A percentile compares a stretch with the other conserved stretches of the same genome.
Evolutionary conservation across 2,113 vertebrate genomes (phyloP).

Genomic region (Tupaia chinensis): DNA sequence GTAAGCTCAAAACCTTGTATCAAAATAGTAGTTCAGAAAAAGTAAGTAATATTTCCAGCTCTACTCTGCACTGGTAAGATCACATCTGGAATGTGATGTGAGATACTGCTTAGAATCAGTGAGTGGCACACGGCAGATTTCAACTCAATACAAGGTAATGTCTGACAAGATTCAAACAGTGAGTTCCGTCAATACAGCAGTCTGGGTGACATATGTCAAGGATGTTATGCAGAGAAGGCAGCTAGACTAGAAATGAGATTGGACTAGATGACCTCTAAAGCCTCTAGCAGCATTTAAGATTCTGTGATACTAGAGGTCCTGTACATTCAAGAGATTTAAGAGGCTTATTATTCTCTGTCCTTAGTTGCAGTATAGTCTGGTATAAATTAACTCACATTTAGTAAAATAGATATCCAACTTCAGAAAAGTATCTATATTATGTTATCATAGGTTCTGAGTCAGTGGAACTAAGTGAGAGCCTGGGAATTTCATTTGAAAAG

Average conservation of each 20-base stretch:
- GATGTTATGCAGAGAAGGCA: not conserved
- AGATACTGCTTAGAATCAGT: slow-evolving; percentile 28
- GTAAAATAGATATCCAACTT: slow-evolving; percentile 19
- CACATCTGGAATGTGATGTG: not conserved
- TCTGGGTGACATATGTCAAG: not conserved
- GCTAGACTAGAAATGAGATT: not conserved
- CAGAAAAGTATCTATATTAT: slow-evolving; percentile 6
- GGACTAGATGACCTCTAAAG: not conserved
- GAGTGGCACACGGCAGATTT: not conserved
- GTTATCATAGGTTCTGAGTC: slow-evolving; percentile 28
- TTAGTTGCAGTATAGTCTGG: not conserved
- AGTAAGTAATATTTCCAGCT: not conserved
- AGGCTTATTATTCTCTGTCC: not conserved
- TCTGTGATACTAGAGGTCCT: not conserved
- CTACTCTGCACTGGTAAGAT: not conserved
- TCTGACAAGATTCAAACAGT: not conserved
- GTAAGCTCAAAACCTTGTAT: not conserved
- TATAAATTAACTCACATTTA: not conserved
- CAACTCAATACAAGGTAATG: slow-evolving; percentile 3
- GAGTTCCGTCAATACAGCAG: not conserved
- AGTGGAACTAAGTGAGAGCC: slow-evolving; percentile 5
- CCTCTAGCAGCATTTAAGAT: not conserved
- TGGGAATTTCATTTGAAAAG: slow-evolving; percentile 36
- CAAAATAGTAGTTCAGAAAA: not conserved
- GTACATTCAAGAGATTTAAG: not conserved